These are phyloP conservation scores for Stichodactyla mertensii DNA, from an alignment of 64 coral and sea anemone genomes.

Conservation along the genomic window DNA sequence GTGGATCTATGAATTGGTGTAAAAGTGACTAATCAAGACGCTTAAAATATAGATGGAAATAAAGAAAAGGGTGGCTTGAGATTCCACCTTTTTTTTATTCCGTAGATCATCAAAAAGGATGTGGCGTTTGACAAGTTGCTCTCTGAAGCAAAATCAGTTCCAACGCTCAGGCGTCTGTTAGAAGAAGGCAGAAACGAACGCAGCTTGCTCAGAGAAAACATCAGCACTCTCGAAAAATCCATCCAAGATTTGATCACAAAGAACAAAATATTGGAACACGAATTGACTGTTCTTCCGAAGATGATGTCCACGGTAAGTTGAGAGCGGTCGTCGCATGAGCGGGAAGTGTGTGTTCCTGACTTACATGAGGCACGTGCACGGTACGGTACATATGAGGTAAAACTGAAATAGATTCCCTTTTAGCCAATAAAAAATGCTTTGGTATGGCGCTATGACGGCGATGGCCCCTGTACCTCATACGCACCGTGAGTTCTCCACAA, in stretches of 20 bases:
- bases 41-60: too few relatives aligned
- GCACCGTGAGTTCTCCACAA: too few relatives aligned
- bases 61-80: too few relatives aligned
- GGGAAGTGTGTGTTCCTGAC: neutral
- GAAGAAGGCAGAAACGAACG: neutral
- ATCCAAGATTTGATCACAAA: slow-evolving; percentile 2
- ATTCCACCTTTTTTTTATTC: neutral
- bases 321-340: too few relatives aligned
- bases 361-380: neutral
- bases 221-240: neutral
- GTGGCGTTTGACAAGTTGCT: neutral
- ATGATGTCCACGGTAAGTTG: neutral
- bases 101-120: neutral
- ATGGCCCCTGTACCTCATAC: too few relatives aligned
- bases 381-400: neutral
- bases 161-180: neutral
- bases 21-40: too few relatives aligned
- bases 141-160: neutral
- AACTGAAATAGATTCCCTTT: neutral
- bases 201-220: neutral
- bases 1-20: too few relatives aligned
- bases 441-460: too few relatives aligned
- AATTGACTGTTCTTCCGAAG: neutral
- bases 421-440: too few relatives aligned
- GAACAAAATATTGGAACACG: slow-evolving; percentile 6